Evolutionary conservation across 2,113 vertebrate genomes (phyloP).

Genomic region (Bubalus kerabau): DNA sequence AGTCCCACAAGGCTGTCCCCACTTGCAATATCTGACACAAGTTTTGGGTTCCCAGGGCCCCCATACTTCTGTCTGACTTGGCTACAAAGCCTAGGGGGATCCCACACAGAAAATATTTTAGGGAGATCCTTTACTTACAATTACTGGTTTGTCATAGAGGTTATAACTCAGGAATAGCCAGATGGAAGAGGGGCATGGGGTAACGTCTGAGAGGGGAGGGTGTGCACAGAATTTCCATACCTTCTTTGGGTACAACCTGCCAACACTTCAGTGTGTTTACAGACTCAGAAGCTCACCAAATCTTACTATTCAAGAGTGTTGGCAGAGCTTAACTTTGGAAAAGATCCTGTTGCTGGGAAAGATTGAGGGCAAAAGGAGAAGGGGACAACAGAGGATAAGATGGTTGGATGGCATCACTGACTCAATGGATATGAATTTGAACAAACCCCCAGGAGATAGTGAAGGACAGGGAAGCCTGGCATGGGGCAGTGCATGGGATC

Average conservation of each 20-base stretch:
- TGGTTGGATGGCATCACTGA: not conserved
- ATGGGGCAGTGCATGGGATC: not conserved
- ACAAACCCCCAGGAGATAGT: fast-evolving
- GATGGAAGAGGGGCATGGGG: not conserved
- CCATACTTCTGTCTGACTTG: not conserved
- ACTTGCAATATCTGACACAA: not conserved
- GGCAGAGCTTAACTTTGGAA: not conserved
- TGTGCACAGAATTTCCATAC: not conserved
- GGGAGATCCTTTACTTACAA: not conserved
- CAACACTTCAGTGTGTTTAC: not conserved
- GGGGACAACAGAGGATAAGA: not conserved
- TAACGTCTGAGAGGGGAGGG: not conserved
- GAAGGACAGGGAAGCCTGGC: not conserved
- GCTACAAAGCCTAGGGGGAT: not conserved
- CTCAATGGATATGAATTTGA: not conserved
- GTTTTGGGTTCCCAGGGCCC: not conserved
- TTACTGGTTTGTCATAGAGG: not conserved
- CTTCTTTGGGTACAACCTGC: too few relatives aligned
- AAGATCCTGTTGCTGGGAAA: not conserved
- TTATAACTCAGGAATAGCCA: too few relatives aligned
- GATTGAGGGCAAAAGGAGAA: not conserved
- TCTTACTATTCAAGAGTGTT: not conserved
- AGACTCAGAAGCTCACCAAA: not conserved
- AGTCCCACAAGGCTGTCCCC: too few relatives aligned
- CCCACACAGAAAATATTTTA: not conserved